Base-by-base conservation (phyloP, 2,113 vertebrate genomes). In the Aptenodytes patagonicus region DNA sequence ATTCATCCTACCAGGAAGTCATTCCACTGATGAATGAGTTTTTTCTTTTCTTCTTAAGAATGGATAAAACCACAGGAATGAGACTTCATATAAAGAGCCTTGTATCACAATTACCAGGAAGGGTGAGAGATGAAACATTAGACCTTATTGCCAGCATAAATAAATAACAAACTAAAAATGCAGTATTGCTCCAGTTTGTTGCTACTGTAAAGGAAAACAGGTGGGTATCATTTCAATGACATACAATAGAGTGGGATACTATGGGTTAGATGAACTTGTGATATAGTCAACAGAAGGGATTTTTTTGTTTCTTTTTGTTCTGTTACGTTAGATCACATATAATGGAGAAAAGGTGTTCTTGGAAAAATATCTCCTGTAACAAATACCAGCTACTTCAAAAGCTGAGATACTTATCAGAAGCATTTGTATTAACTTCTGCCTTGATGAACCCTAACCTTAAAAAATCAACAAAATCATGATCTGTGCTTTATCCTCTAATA, bases 31-130 rank as follows among this genome's bases (percentile, higher is more conserved):
- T 89, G 72, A 93, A 95, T 89, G 86, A 69, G 36, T 40, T 88
- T 86, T 87, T 91, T 92, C 76, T 95, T 95, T 95, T 95, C 77
- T 87, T 79, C 77, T 79, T 20, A 82, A 95, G 94, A 96, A 95
- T 82, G 89, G 71, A 82, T 84, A 82, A 95, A 95, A 95, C 97
- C 96, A 93, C 93, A 97, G 94, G 91, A 96, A 97, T 94, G 95
- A 95, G 72, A 61, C 40, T 92, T 82, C 61, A 49, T 54, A 78
- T 72, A 85, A 85, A 94, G 73, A 70, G 26, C 62, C 78, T 42
- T 52, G 62, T 87, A 95, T 94, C 73, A 97, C 93, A 94, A 77
- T 90, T 46, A 89, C 93, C 96, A 95, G 96, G 94, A 93, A 95
- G 93, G 66, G 54, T 38, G 51, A 89, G 88, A 92, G 84, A 95